Base-by-base conservation (phyloP, 2,113 vertebrate genomes). In the Arizona elegans region DNA sequence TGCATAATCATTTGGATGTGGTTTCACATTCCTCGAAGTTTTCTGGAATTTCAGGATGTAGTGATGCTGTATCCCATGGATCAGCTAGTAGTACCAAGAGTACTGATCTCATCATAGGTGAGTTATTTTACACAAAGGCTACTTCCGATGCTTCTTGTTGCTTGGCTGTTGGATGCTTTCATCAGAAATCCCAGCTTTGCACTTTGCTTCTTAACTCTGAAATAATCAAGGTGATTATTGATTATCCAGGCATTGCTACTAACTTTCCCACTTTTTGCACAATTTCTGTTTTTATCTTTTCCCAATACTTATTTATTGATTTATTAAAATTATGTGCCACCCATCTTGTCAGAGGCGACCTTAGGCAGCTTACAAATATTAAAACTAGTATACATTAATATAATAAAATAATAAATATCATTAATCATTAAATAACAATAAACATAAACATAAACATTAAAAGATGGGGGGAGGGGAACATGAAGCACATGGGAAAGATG, bases 21-120 rank as follows among this genome's bases (percentile, higher is more conserved):
- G 98, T 98, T 97, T 98, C 98, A 90, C 98, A 98, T 97, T 98
- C 99, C 86, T 98, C 98, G 87, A 99, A 99, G 97, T 99, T 98
- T 97, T 99, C 99, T 0, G 99, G 99, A 52, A 98, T 99, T 96
- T 99, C 99, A 12, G 98, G 99, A 90, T 99, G 99, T 97, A 99
- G 99, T 62, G 99, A 99, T 91, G 98, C 97, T 0, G 99, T 98
- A 29, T 99, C 99, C 86, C 99, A 99, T 95, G 98, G 98, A 88
- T 99, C 99, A 52, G 97, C 98, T 88, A 98, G 98, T 95, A 98
- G 99, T 97, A 99, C 98, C 50, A 99, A 98, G 96, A 99, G 98
- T 95, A 98, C 97, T 19, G 99, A 99, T 93, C 96, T 99, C 87
- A 97, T 99, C 52, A 95, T 99, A 89, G 99, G 99, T 99, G 94